Percentiles rank a stretch among this genome's conserved stretches.
Conservation (phyloP, 2,797 vertebrate species). For the Heliangelus exortis region DNA sequence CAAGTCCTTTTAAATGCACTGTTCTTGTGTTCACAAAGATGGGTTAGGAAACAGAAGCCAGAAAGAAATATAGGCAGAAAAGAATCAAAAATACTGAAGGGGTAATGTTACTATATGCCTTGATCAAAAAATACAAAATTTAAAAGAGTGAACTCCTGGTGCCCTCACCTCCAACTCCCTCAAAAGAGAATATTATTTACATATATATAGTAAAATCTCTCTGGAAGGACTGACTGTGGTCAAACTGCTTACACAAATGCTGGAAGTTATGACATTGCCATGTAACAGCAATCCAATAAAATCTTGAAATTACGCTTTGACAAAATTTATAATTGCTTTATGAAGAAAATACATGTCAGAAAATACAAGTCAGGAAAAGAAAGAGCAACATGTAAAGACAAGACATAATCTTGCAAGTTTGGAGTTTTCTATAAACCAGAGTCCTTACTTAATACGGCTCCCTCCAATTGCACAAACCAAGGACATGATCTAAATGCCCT, state of each 20-base stretch:
- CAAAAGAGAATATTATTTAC: neutral
- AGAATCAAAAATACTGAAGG: slow-evolving; percentile 29
- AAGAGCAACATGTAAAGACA: neutral
- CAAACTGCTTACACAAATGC: neutral
- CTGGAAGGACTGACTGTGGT: neutral
- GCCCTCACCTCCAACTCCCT: neutral
- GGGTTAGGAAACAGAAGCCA: slow-evolving; percentile 28
- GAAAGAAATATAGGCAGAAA: slow-evolving; percentile 21
- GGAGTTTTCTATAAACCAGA: neutral
- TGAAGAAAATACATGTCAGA: neutral
- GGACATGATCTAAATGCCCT: neutral
- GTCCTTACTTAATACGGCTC: neutral
- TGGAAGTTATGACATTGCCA: neutral
- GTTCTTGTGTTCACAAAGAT: slow-evolving; percentile 41
- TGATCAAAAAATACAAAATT: neutral
- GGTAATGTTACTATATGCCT: neutral
- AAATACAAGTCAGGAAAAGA: neutral
- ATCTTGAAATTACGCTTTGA: neutral
- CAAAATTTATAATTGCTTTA: neutral
- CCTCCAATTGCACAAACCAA: neutral
- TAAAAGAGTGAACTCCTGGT: neutral
- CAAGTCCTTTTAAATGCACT: slow-evolving; percentile 44
- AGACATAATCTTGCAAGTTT: neutral
- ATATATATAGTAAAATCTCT: neutral
- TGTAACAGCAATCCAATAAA: neutral